Percentiles rank a stretch among this genome's conserved stretches.
phyloP scores from a whole-genome alignment of 1,140 invertebrate genomes.

The Eumeta japonica region DNA sequence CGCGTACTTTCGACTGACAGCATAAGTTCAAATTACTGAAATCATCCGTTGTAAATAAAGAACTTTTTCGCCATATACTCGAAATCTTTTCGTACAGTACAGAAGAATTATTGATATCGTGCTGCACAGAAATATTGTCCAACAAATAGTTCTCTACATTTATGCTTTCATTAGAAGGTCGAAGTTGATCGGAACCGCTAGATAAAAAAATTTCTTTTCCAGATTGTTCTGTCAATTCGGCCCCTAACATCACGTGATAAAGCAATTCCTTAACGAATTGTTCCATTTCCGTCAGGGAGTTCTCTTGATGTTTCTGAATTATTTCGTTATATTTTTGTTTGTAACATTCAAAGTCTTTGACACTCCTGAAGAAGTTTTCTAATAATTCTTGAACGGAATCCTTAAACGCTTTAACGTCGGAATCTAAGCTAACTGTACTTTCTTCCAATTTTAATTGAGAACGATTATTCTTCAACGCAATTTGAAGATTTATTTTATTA shows the following conservation, averaged over 20 bases:
- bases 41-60: no score
- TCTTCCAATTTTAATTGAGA: no score
- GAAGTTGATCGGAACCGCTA: constrained; percentile 3
- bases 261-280: constrained; percentile 39
- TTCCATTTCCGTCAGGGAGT: constrained; percentile 32
- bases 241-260: constrained; percentile 30
- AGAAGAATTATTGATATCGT: no score
- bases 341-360: constrained; percentile 40
- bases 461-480: no score
- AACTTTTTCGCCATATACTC: no score
- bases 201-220: no score
- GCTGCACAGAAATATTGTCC: no score
- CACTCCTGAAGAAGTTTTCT: constrained; percentile 31
- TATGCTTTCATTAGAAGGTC: constrained; percentile 7
- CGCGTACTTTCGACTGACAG: constrained; percentile 14
- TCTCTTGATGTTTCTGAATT: constrained; percentile 24
- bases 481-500: no score
- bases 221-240: constrained; percentile 21
- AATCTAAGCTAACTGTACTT: constrained; percentile 24
- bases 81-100: constrained; percentile 17
- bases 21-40: no score
- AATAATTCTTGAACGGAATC: constrained; percentile 39
- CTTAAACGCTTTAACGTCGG: constrained; percentile 40
- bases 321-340: constrained; percentile 37
- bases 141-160: constrained; percentile 20